A percentile compares a stretch with the other conserved stretches of the same genome.
phyloP scores from a whole-genome alignment of 2,888 invertebrate species.

The Platerodrilus igneus region DNA sequence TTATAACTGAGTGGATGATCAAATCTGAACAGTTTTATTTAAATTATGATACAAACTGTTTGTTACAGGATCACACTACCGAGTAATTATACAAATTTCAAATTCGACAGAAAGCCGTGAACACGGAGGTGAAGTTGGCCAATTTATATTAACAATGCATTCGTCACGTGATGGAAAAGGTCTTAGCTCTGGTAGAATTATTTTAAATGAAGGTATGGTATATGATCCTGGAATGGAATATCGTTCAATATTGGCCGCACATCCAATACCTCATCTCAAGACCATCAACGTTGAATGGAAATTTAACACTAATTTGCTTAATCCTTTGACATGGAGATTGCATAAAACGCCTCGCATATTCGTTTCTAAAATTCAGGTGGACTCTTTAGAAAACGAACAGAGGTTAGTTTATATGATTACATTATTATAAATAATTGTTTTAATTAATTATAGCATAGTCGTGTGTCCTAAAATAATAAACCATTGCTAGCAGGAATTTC shows the following conservation, averaged over 20 bases:
- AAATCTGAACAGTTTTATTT: conserved; percentile 4
- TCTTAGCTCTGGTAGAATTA: conserved; percentile 34
- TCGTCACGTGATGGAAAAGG: conserved; percentile 53
- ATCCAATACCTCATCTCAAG: conserved; percentile 62
- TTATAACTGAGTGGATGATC: too few species aligned
- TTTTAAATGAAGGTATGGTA: conserved; percentile 45
- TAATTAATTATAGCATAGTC: conserved; percentile 56
- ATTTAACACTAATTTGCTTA: conserved; percentile 71
- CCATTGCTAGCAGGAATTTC: conserved; percentile 64
- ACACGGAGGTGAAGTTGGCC: conserved; percentile 78
- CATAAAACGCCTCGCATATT: conserved; percentile 69
- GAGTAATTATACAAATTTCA: conserved; percentile 69
- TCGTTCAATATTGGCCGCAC: conserved; percentile 62
- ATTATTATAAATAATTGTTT: conserved; percentile 1
- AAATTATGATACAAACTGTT: neutral
- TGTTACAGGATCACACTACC: conserved; percentile 71
- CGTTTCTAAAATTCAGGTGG: conserved; percentile 65
- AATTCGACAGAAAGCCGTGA: conserved; percentile 63
- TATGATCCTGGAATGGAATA: conserved; percentile 71
- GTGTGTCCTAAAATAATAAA: conserved; percentile 64
- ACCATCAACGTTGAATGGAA: conserved; percentile 73
- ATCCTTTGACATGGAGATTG: conserved; percentile 80
- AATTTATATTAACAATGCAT: conserved; percentile 62
- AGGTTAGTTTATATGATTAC: conserved; percentile 52
- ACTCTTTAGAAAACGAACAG: conserved; percentile 65